These are phyloP conservation scores for Nematopogon swammerdamellus DNA, from an alignment of 2,888 invertebrate genomes.

Conservation along the genomic window DNA sequence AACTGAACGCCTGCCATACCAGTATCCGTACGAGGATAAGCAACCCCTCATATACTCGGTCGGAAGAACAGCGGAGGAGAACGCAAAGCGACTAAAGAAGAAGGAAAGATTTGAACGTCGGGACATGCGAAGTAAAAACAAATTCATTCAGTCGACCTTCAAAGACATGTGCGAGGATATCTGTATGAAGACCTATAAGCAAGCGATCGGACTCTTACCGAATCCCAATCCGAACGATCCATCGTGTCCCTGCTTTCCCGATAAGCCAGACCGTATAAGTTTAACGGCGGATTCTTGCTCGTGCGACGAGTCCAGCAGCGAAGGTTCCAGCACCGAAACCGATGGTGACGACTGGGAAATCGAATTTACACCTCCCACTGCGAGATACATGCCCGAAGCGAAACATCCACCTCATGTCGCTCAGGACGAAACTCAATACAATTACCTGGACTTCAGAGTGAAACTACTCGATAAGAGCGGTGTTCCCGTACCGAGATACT, in stretches of 20 bases:
- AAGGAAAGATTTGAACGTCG: conserved; percentile 18
- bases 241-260: conserved; percentile 25
- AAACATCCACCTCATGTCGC: conserved; percentile 27
- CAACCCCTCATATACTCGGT: conserved; percentile 32
- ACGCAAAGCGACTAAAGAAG: conserved; percentile 20
- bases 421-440: conserved; percentile 33
- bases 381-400: conserved; percentile 30
- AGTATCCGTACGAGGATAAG: conserved; percentile 31
- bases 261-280: conserved; percentile 18
- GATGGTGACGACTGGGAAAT: conserved; percentile 47
- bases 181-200: conserved; percentile 27
- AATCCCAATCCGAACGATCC: conserved; percentile 36
- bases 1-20: conserved; percentile 33
- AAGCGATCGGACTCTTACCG: conserved; percentile 24
- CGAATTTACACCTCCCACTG: conserved; percentile 34
- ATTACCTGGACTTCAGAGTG: conserved; percentile 41
- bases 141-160: conserved; percentile 30
- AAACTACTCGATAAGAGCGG: conserved; percentile 38
- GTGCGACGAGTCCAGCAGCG: conserved; percentile 14
- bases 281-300: conserved; percentile 23
- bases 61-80: conserved; percentile 24
- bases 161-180: conserved; percentile 27
- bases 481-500: conserved; percentile 37
- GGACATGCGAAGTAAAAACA: conserved; percentile 23
- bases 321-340: conserved; percentile 31